Conservation (phyloP, 2,113 vertebrate species). For the Pyxicephalus adspersus region DNA sequence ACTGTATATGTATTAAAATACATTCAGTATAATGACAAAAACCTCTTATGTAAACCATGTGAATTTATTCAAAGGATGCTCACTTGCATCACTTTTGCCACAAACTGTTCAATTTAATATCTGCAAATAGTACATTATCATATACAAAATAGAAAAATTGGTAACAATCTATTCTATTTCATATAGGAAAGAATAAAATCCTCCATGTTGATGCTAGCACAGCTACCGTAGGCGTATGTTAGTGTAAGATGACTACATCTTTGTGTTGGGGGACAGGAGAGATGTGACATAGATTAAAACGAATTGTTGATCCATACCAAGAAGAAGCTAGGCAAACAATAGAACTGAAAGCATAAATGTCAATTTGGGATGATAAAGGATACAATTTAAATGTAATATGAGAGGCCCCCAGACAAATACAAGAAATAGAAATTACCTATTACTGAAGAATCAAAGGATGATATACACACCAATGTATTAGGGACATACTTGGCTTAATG, state of each 20-base stretch:
- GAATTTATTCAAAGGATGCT: slow-evolving; percentile 75
- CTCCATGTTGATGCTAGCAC: slow-evolving; percentile 61
- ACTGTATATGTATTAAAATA: slow-evolving; percentile 59
- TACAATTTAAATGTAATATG: slow-evolving; percentile 88
- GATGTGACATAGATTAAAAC: slow-evolving; percentile 85
- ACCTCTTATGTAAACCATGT: slow-evolving; percentile 66
- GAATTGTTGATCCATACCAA: slow-evolving; percentile 78
- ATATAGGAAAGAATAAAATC: slow-evolving; percentile 57
- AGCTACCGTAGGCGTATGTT: slow-evolving; percentile 65
- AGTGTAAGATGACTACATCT: slow-evolving; percentile 68
- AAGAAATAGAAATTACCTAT: slow-evolving; percentile 81
- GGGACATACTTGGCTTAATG: slow-evolving; percentile 25
- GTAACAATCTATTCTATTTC: slow-evolving; percentile 68
- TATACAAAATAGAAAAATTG: slow-evolving; percentile 75
- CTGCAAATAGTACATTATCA: slow-evolving; percentile 64
- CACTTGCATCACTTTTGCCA: slow-evolving; percentile 73
- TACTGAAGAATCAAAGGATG: slow-evolving; percentile 71
- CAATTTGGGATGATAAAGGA: slow-evolving; percentile 89
- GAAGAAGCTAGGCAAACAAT: slow-evolving; percentile 83
- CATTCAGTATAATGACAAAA: slow-evolving; percentile 59
- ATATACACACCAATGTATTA: slow-evolving; percentile 50
- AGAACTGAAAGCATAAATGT: slow-evolving; percentile 87
- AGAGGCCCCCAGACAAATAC: slow-evolving; percentile 84
- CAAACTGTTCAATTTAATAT: slow-evolving; percentile 66
- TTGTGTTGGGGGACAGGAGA: slow-evolving; percentile 73